Evolutionary conservation across 2,888 invertebrate genomes (phyloP), one percentile per base, ranked within the genome.

Genomic region (Phengaris arion): DNA sequence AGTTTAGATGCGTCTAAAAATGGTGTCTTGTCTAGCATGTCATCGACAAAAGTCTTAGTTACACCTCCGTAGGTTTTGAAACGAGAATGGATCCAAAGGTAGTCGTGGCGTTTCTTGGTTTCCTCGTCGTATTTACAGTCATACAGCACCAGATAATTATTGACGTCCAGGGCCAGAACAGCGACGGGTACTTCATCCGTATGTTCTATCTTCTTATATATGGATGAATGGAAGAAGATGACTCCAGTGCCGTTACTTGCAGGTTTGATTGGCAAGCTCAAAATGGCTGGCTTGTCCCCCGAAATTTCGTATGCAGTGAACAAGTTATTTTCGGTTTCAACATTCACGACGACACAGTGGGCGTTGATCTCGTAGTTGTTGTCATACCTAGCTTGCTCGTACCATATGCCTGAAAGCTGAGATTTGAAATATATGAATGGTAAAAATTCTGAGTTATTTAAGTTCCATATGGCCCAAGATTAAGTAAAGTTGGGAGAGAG

Each of bases 71-170:
- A 72, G 12, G 72, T 52, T 13, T 72, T 72, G 10, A 13, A 72
- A 22, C 72, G 72, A 15, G 72, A 54, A 13, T 35, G 7, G 1
- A 72, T 72, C 72, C 72, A 72, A 6, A 72, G 72, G 72, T 72
- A 72, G 35, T 72, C 72, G 51, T 52, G 72, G 22, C 35, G 22
- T 12, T 51, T 10, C 52, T 72, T 52, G 7, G 52, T 72, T 12
- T 54, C 72, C 52, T 52, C 72, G 52, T 72, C 72, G 54, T 72
- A 72, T 35, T 22, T 72, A 54, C 72, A 72, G 7, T 72, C 54
- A 13, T 72, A 72, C 22, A 72, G 2, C 35, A 72, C 52, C 8
- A 13, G 15, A 22, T 72, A 72, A 2, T 72, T 72, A 6, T 72
- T 52, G 22, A 52, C 22, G 72, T 72, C 54, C 35, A 72, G 7